phyloP scores from a whole-genome alignment of 2,113 vertebrate species.

The Chaetura pelagica region DNA sequence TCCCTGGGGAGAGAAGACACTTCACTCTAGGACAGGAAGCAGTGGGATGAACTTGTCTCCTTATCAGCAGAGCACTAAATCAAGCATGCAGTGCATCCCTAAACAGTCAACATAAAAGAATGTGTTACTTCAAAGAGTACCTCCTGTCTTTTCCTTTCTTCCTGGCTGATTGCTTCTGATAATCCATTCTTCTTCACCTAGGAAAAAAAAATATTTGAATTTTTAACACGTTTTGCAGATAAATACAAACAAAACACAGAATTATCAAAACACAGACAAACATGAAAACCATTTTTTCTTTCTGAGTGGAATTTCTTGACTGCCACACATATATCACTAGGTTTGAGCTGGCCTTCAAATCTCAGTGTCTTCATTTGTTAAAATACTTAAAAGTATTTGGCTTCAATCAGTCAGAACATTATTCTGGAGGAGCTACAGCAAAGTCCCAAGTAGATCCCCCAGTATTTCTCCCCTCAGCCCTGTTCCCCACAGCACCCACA shows the following conservation, averaged over 20 bases:
- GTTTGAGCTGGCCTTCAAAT: not conserved
- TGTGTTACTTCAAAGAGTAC: slow-evolving; percentile 66
- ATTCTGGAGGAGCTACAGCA: not conserved
- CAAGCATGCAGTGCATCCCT: not conserved
- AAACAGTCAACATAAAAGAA: not conserved
- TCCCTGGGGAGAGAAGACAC: not conserved
- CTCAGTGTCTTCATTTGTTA: not conserved
- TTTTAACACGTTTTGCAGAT: not conserved
- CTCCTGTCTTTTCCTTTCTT: slow-evolving; percentile 95
- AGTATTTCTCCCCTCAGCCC: not conserved
- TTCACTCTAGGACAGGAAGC: not conserved
- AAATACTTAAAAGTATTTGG: not conserved
- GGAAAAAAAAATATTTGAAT: not conserved
- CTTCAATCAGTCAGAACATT: not conserved
- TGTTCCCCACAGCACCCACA: accelerated
- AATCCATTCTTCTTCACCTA: slow-evolving; percentile 92
- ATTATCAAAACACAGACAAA: not conserved
- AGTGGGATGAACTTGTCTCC: not conserved
- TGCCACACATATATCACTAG: not conserved
- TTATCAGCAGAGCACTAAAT: not conserved
- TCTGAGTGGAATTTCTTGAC: not conserved
- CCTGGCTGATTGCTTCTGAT: slow-evolving; percentile 83
- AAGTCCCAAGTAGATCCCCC: not conserved
- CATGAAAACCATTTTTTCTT: not conserved
- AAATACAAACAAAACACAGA: not conserved